These are phyloP conservation scores for Diorhabda elongata DNA, from an alignment of 1,140 invertebrate genomes.

Conservation along the genomic window DNA sequence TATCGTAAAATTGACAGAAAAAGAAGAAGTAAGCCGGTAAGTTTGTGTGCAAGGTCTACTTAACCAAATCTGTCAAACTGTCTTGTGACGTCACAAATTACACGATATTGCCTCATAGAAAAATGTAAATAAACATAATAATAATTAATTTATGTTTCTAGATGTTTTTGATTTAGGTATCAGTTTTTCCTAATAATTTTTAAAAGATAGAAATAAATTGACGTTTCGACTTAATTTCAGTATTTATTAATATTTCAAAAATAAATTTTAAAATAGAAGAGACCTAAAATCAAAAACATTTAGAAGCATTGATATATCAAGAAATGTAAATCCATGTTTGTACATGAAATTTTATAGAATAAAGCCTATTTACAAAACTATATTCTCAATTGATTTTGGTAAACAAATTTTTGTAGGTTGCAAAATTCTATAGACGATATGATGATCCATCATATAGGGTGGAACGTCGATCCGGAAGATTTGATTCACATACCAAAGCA, in stretches of 20 bases:
- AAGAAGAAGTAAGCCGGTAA: no score
- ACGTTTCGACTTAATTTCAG: no score
- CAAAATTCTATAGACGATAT: slow-evolving; percentile 16
- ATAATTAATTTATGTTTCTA: no score
- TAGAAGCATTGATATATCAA: not conserved
- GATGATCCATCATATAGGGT: slow-evolving; percentile 53
- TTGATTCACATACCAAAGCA: slow-evolving; percentile 74
- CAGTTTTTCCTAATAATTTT: no score
- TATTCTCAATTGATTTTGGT: not conserved
- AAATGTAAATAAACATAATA: no score
- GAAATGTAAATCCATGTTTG: not conserved
- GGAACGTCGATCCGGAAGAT: slow-evolving; percentile 73
- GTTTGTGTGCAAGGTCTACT: no score
- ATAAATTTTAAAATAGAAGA: not conserved
- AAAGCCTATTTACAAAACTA: not conserved
- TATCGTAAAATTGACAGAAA: no score
- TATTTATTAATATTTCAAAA: not conserved
- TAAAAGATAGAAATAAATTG: no score
- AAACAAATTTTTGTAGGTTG: slow-evolving; percentile 14
- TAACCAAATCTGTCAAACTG: no score
- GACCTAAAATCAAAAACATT: not conserved
- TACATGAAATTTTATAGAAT: not conserved
- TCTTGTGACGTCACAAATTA: no score
- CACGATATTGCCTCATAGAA: no score
- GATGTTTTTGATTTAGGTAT: no score